A percentile compares a stretch with the other conserved stretches of the same genome.
Conservation (phyloP, 2,888 invertebrate genomes). For the Chydorus sphaericus region DNA sequence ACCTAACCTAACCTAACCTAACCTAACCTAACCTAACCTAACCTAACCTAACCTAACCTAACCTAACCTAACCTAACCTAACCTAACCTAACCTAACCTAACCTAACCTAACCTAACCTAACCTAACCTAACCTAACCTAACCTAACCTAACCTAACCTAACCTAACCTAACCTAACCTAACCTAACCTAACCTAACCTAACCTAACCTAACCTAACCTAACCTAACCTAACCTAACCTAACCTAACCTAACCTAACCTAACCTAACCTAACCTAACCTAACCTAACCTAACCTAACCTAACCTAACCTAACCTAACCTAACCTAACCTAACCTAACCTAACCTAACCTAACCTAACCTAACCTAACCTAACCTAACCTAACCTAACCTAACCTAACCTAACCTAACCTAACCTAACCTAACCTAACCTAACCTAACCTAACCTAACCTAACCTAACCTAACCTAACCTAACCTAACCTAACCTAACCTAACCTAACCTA, state of each 20-base stretch:
- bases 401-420: slow-evolving; percentile 12
- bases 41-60: not conserved
- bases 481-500: slow-evolving; percentile 19
- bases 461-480: slow-evolving; percentile 19
- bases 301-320: slow-evolving; percentile 18
- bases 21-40: not conserved
- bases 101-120: slow-evolving; percentile 14
- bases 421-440: slow-evolving; percentile 17
- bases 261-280: slow-evolving; percentile 16
- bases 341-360: slow-evolving; percentile 16
- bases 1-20: not conserved
- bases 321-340: slow-evolving; percentile 18
- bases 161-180: slow-evolving; percentile 22
- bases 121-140: slow-evolving; percentile 22
- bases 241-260: not conserved
- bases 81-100: not conserved
- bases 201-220: slow-evolving; percentile 18
- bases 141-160: slow-evolving; percentile 19
- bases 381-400: slow-evolving; percentile 14
- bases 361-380: slow-evolving; percentile 16
- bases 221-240: not conserved
- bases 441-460: slow-evolving; percentile 20
- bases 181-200: slow-evolving; percentile 19
- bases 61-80: not conserved
- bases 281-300: slow-evolving; percentile 18